Conservation (phyloP, 1,140 invertebrate genomes). For the Idris sp. region DNA sequence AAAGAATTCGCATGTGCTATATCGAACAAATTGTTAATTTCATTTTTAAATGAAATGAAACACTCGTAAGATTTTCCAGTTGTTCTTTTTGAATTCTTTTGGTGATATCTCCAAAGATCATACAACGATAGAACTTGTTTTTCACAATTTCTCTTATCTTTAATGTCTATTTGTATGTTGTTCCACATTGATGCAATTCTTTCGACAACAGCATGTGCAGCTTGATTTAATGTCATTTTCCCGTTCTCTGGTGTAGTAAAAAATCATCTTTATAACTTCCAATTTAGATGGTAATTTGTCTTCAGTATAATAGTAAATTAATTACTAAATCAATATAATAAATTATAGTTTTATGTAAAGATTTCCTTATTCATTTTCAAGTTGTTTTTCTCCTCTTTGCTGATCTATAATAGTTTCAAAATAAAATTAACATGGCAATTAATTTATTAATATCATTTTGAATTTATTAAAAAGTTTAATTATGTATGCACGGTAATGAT, state of each 20-base stretch:
- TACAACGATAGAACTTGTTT: slow-evolving; percentile 2
- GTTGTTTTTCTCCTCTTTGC: no score
- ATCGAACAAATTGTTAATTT: slow-evolving; percentile 1
- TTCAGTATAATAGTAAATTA: no score
- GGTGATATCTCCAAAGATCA: slow-evolving; percentile 1
- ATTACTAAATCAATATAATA: no score
- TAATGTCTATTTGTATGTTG: background rate
- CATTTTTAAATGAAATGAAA: background rate
- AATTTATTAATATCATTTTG: no score
- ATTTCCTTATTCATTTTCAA: no score
- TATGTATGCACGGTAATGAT: no score
- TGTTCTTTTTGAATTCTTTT: slow-evolving; percentile 1
- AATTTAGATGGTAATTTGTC: no score
- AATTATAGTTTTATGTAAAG: no score
- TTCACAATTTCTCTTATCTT: slow-evolving; percentile 1
- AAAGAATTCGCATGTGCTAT: background rate
- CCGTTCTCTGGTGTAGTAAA: background rate
- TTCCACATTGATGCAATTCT: background rate
- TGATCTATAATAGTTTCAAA: no score
- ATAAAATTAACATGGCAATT: no score
- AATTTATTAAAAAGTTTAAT: no score
- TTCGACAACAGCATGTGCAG: background rate
- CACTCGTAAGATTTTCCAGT: background rate
- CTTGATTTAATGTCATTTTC: background rate
- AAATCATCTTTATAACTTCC: background rate